Percentiles rank a stretch among this genome's conserved stretches.
Evolutionary conservation across 2,113 vertebrate species (phyloP).

Genomic region (Nasalis larvatus): DNA sequence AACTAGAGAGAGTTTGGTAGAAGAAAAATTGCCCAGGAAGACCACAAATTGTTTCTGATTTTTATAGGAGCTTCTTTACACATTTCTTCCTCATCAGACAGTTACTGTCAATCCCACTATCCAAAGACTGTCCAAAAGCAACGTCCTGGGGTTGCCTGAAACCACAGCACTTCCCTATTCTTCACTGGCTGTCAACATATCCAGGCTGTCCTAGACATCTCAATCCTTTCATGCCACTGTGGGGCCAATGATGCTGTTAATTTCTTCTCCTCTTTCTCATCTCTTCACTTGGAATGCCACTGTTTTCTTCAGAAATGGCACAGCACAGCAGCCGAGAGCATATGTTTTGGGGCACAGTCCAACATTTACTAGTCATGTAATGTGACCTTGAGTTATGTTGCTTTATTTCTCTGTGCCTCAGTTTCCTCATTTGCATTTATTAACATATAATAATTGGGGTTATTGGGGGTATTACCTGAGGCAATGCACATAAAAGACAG

Average conservation of each 20-base stretch:
- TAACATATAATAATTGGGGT: background rate
- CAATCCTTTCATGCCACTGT: background rate
- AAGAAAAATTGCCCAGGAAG: conserved; percentile 24
- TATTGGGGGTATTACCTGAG: background rate
- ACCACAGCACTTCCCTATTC: background rate
- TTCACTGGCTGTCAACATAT: background rate
- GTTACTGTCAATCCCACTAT: background rate
- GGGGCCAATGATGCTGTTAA: background rate
- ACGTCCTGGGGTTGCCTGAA: background rate
- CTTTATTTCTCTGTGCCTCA: background rate
- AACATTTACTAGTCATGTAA: background rate
- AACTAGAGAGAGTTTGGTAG: background rate
- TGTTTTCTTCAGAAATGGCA: background rate
- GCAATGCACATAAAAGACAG: background rate
- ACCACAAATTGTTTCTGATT: background rate
- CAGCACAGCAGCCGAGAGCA: background rate
- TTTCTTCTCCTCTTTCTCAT: background rate
- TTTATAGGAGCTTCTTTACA: background rate
- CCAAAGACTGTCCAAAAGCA: background rate
- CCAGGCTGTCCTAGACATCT: background rate
- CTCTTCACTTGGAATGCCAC: background rate
- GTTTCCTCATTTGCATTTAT: background rate
- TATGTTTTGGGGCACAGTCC: background rate
- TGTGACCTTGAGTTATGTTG: background rate
- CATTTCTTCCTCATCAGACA: background rate